Evolutionary conservation across 2,797 vertebrate species (phyloP).

Genomic region (Alosa sapidissima): DNA sequence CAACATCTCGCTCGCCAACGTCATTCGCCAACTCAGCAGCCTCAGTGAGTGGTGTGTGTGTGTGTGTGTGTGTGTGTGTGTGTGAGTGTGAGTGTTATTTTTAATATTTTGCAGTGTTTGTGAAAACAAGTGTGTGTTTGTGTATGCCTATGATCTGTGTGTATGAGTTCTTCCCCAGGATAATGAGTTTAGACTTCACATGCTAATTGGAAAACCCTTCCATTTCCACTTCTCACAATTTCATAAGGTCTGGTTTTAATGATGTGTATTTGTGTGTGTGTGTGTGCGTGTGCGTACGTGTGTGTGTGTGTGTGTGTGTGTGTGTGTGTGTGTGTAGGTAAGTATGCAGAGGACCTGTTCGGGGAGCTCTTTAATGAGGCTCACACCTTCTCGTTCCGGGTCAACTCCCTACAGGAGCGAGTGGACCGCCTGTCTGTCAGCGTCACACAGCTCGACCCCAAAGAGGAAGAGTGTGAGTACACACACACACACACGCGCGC

Average conservation of each 20-base stretch:
- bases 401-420: conserved; percentile 96
- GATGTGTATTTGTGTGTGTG: background rate
- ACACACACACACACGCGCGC: conserved; percentile 1
- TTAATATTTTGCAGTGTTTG: too few relatives aligned
- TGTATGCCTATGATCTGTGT: background rate
- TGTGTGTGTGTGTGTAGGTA: conserved; percentile 75
- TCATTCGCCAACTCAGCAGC: conserved; percentile 97
- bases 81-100: background rate
- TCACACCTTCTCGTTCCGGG: conserved; percentile 96
- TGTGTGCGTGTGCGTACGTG: background rate
- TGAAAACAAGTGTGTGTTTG: background rate
- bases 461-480: conserved; percentile 97
- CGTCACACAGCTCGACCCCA: conserved; percentile 97
- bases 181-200: background rate
- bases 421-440: conserved; percentile 97
- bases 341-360: conserved; percentile 99
- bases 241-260: too few relatives aligned
- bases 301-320: conserved; percentile 36
- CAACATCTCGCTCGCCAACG: conserved; percentile 97
- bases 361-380: conserved; percentile 98
- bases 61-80: conserved; percentile 17
- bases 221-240: background rate
- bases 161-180: conserved; percentile 27
- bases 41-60: conserved; percentile 70
- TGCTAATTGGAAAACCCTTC: background rate